Base-by-base conservation (phyloP, 2,888 invertebrate genomes). In the Micoletzkya japonica region DNA sequence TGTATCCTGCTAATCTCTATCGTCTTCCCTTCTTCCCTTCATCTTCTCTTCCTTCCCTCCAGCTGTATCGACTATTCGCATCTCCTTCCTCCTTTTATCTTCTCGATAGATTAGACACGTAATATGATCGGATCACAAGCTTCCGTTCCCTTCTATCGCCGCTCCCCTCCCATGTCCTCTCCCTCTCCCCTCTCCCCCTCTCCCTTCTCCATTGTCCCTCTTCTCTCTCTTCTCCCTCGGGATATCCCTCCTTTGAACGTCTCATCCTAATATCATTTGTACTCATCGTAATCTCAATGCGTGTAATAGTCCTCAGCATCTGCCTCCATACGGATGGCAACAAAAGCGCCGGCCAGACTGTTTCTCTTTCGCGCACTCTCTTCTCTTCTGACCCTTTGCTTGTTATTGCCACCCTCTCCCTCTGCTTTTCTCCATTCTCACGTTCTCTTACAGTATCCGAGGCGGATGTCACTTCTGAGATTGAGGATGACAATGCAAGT, bases 101-200 rank as follows among this genome's bases (percentile, higher is more conserved):
- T 58, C 37, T 34, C 37, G 28, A n/a, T n/a, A 66, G 56, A 66
- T 66, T 66, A 66, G 36, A 26, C 56, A 54, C 28, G 56, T 56
- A 56, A 54, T 56, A 10, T 39, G 59, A 60, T 60, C 59, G 59
- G 59, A 60, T 60, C 59, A 39, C 24, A 28, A 26, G 39, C 39
- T 39, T 56, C 30, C 67, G 10, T n/a, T 20, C 52, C n/a, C 30
- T 20, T 24, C 36, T 50, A 30, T 34, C 28, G 24, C 7, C 36
- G 24, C 7, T 20, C 39, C 44, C 36, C 39, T 32, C 7, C 54
- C 66, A 32, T 26, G 20, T 44, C 24, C 37, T 54, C 54, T 59
- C 60, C 44, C 17, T 34, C n/a, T 7, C n/a, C 26, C 34, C 59
- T 49, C 44, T 61, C n/a, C n/a, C n/a, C n/a, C n/a, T n/a, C n/a